Evolutionary conservation across 2,113 vertebrate species (phyloP).

Genomic region (Gymnogyps californianus): DNA sequence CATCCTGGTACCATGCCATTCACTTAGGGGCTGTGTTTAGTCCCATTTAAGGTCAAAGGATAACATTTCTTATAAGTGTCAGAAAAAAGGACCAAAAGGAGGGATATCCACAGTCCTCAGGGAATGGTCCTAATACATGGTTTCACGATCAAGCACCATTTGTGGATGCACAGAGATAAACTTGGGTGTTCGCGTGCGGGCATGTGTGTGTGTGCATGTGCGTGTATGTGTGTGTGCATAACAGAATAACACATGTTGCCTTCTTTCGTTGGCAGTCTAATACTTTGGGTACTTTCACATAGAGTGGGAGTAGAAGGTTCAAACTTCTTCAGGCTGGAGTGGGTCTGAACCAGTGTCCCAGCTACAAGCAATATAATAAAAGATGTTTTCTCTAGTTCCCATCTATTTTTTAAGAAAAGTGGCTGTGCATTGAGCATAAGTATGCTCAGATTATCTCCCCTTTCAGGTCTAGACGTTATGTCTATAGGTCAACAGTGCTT

Average conservation of each 20-base stretch:
- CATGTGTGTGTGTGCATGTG: fast-evolving
- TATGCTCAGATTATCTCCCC: neutral
- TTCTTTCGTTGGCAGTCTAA: neutral
- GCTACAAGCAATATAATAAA: neutral
- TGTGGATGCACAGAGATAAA: neutral
- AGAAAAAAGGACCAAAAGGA: neutral
- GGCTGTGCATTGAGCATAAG: neutral
- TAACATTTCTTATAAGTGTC: neutral
- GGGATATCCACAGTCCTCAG: neutral
- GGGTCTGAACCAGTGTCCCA: neutral
- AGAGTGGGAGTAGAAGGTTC: neutral
- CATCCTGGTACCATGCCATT: neutral
- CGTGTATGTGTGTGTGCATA: fast-evolving
- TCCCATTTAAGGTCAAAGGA: neutral
- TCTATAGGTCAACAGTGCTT: neutral
- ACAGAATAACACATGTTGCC: neutral
- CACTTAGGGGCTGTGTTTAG: neutral
- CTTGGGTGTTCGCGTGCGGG: fast-evolving
- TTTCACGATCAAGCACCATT: neutral
- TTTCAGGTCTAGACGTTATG: neutral
- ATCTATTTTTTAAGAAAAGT: neutral
- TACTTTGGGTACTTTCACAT: neutral
- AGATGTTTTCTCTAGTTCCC: neutral
- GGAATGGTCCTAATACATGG: neutral
- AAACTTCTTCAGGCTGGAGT: neutral